These are phyloP conservation scores for Dione juno DNA, from an alignment of 2,888 invertebrate genomes.

Conservation along the genomic window DNA sequence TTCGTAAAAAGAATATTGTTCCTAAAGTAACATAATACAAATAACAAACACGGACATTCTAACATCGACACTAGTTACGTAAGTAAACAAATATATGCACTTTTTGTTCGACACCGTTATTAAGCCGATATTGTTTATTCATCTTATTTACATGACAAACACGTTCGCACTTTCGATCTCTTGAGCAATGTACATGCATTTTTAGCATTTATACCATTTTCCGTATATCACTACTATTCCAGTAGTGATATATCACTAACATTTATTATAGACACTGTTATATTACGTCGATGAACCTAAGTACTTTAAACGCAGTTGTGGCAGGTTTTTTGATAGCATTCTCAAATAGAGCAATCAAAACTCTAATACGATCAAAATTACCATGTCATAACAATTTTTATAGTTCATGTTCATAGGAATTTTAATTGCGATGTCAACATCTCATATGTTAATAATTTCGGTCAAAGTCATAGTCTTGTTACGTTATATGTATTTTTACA, in stretches of 20 bases:
- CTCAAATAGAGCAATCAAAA: constrained; percentile 12
- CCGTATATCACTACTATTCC: not conserved
- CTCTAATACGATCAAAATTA: constrained; percentile 6
- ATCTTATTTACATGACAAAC: constrained; percentile 45
- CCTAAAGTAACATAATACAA: not conserved
- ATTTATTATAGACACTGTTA: too few relatives aligned
- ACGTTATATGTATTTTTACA: not conserved
- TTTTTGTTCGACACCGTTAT: not conserved
- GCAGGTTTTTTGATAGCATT: not conserved
- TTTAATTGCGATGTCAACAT: constrained; percentile 20
- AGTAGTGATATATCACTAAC: not conserved
- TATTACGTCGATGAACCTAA: too few relatives aligned
- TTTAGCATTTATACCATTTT: not conserved
- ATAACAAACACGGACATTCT: constrained; percentile 11
- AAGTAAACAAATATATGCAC: not conserved
- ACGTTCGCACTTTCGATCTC: constrained; percentile 47
- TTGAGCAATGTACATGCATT: constrained; percentile 41
- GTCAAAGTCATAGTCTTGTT: constrained; percentile 13
- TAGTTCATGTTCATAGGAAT: constrained; percentile 10
- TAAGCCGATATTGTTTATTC: constrained; percentile 17
- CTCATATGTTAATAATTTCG: not conserved
- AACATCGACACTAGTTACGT: constrained; percentile 5
- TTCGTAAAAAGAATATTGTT: not conserved
- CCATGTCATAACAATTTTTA: constrained; percentile 21
- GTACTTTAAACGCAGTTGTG: not conserved